These are phyloP conservation scores for Schizopygopsis malacanthus DNA, from an alignment of 2,797 vertebrate genomes.

Conservation along the genomic window DNA sequence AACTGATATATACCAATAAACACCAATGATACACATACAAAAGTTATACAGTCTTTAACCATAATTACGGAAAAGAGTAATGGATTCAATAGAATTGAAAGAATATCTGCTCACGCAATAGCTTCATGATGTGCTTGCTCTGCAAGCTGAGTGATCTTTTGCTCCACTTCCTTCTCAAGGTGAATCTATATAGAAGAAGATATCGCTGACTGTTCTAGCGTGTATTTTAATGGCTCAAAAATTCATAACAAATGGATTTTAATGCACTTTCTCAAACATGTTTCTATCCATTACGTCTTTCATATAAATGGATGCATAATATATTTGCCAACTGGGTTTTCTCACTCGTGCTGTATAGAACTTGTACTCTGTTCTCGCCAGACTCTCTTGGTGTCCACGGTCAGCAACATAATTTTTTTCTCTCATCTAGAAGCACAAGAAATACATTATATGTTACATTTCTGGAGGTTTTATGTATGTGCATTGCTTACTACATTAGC, in stretches of 20 bases:
- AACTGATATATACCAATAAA: not conserved
- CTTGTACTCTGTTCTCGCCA: slow-evolving; percentile 78
- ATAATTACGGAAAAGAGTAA: not conserved
- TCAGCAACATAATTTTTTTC: slow-evolving; percentile 76
- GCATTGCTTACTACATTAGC: not conserved
- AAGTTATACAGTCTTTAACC: slow-evolving; percentile 21
- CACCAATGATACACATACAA: slow-evolving; percentile 41
- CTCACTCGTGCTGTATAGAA: slow-evolving; percentile 87
- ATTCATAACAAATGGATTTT: not conserved
- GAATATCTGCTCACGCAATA: slow-evolving; percentile 78
- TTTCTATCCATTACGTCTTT: not conserved
- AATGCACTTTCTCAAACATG: not conserved
- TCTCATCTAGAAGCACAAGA: slow-evolving; percentile 71
- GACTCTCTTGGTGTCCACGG: slow-evolving; percentile 70
- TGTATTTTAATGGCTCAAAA: not conserved
- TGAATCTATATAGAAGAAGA: slow-evolving; percentile 70
- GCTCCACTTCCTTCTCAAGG: slow-evolving; percentile 83
- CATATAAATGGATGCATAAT: not conserved
- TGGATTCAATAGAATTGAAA: not conserved
- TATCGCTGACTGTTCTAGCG: not conserved
- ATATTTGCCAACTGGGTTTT: not conserved
- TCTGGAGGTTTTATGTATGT: not conserved
- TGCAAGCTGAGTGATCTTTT: slow-evolving; percentile 77
- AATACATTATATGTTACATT: not conserved
- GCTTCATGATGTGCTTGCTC: slow-evolving; percentile 83